phyloP scores from a whole-genome alignment of 2,113 vertebrate genomes.

The Seriola quinqueradiata region DNA sequence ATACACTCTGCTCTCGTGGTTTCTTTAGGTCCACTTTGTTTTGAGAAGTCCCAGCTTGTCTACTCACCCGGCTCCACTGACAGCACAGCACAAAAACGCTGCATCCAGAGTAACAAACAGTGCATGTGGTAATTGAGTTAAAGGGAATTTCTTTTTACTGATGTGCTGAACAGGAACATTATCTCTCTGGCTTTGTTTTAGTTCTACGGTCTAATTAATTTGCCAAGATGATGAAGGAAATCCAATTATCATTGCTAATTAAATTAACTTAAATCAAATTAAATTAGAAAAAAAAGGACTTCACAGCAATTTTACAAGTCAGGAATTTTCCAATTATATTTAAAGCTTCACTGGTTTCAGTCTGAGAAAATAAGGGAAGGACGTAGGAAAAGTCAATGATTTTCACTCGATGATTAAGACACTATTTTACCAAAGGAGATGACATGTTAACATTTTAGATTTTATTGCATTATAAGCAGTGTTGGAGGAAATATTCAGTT shows the following conservation, averaged over 20 bases:
- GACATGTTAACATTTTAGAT: neutral
- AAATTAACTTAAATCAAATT: slow-evolving; percentile 43
- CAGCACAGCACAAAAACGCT: slow-evolving; percentile 23
- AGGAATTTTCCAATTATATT: slow-evolving; percentile 3
- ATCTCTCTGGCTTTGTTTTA: neutral
- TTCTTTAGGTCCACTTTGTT: slow-evolving; percentile 54
- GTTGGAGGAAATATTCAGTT: no score
- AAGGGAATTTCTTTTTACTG: neutral
- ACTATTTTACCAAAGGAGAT: neutral
- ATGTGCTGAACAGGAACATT: slow-evolving; percentile 15
- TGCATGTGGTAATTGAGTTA: neutral
- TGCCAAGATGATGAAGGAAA: slow-evolving; percentile 32
- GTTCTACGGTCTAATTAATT: neutral
- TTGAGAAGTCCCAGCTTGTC: slow-evolving; percentile 38
- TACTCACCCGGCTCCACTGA: slow-evolving; percentile 5
- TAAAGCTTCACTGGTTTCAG: neutral
- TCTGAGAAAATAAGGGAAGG: neutral
- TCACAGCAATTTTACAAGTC: slow-evolving; percentile 11
- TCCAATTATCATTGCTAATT: slow-evolving; percentile 52
- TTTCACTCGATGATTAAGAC: neutral
- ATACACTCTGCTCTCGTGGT: slow-evolving; percentile 44
- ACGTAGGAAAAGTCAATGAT: neutral
- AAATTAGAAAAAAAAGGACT: neutral
- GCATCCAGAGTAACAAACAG: neutral
- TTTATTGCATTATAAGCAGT: no score